These are phyloP conservation scores for Linnaemya vulpina DNA, from an alignment of 2,888 invertebrate genomes.

Conservation along the genomic window DNA sequence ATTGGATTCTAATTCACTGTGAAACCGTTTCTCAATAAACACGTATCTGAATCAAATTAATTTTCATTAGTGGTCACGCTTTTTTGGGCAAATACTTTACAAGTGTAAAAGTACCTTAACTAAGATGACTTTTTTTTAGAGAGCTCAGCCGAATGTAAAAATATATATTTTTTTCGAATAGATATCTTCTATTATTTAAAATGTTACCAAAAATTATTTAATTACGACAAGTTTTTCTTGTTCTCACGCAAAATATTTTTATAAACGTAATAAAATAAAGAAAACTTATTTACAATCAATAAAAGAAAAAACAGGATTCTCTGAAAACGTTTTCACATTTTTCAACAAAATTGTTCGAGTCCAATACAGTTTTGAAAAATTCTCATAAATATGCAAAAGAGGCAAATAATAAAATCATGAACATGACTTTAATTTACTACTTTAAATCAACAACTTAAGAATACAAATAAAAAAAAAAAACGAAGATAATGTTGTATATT, in stretches of 20 bases:
- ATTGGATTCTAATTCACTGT: too few relatives aligned
- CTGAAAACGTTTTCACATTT: slow-evolving; percentile 15
- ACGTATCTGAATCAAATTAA: too few relatives aligned
- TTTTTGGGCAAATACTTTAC: too few relatives aligned
- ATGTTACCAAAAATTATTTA: not conserved
- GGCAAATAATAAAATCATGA: slow-evolving; percentile 34
- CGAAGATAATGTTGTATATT: slow-evolving; percentile 19
- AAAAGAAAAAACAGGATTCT: slow-evolving; percentile 40
- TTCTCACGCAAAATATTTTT: slow-evolving; percentile 40
- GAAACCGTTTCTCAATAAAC: too few relatives aligned
- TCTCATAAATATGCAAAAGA: slow-evolving; percentile 65
- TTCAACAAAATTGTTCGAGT: slow-evolving; percentile 36
- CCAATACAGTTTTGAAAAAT: slow-evolving; percentile 32
- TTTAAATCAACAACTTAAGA: slow-evolving; percentile 55
- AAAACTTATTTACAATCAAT: slow-evolving; percentile 8
- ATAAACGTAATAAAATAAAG: slow-evolving; percentile 3
- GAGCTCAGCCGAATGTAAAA: too few relatives aligned
- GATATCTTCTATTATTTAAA: not conserved
- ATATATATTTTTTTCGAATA: too few relatives aligned
- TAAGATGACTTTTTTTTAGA: too few relatives aligned
- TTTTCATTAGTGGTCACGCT: too few relatives aligned
- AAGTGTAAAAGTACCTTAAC: too few relatives aligned
- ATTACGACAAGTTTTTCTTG: slow-evolving; percentile 33
- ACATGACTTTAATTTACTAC: slow-evolving; percentile 68
- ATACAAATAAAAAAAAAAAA: not conserved